Base-by-base conservation (phyloP, 1,140 invertebrate species). In the Fopius arisanus region DNA sequence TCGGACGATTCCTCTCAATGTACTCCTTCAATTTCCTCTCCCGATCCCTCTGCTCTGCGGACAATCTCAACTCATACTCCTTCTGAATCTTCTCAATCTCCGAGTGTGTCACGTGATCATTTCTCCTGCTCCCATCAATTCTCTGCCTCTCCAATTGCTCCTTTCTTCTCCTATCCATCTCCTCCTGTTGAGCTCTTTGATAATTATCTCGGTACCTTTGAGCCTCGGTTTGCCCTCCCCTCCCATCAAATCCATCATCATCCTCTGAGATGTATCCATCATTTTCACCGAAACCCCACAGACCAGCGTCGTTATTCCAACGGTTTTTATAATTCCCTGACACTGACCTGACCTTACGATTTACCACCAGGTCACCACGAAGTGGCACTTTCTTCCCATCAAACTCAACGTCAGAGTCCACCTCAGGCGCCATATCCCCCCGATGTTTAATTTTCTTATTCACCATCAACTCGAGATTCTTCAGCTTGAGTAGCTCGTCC, bases 231-330 rank as follows among this genome's bases (percentile, higher is more conserved):
- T 14, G 73, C 59, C 12, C 69, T 78, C 69, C 67, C 48, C 77
- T 31, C 43, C 83, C 79, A 48, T 79, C 41, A 65, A 74, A 16
- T 4, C 51, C 74, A 51, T 65, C 66, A 23, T 65, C 66, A 72
- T 71, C 74, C 63, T 67, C 72, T 2, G 75, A 70, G 23, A 78
- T 59, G 14, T 75, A 67, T 5, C 84, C 85, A 19, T 85, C 86
- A 62, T 84, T 51, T 70, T 86, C 83, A 0, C 69, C 80, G 69
- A 81, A 84, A 9, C 83, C 85, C 86, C 86, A 86, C 40, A 75
- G 67, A 66, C 67, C 68, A 41, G 72, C 40, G 16, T 63, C 40
- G 21, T 67, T 33, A n/a, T 67, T 37, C 31, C 41, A 40, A 70
- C 59, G 67, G 67, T 62, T 37, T 70, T 76, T 68, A 43, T 43